Base-by-base conservation (phyloP, 2,113 vertebrate genomes). In the Leptodactylus fuscus region DNA sequence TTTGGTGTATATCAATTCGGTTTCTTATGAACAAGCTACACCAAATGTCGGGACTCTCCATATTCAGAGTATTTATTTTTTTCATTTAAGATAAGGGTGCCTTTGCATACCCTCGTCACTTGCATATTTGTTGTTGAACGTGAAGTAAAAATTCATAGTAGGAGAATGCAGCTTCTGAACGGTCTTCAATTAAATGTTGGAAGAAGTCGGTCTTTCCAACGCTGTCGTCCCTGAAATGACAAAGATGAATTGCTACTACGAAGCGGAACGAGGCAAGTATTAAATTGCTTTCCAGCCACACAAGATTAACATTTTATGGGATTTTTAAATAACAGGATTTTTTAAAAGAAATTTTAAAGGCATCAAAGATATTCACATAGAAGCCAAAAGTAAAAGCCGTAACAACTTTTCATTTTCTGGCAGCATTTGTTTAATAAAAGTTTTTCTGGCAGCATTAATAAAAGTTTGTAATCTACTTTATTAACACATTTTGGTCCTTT, bases 81-180 rank as follows among this genome's bases (percentile, higher is more conserved):
- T n/a, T n/a, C n/a, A n/a, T 48, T 75, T 16, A 27, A 29, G 49
- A 34, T 55, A 41, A 38, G 12, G 29, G 46, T 22, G 4, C 7
- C 29, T 5, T 11, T 20, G 16, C 36, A 41, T 6, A 60, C 34
- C 76, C 53, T 88, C 88, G 90, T 95, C 93, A 99, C 90, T 98
- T 97, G 92, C 95, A 96, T 90, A 96, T 91, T 87, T 98, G 97
- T 90, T 96, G 95, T 91, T 98, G 97, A 88, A 99, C 87, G 87
- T 99, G 96, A 91, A 97, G 94, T 91, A 99, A 93, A 90, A 99
- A 99, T 87, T 99, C 97, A 6, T 95, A 93, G 90, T 99, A 99
- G 24, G 98, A 99, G 51, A 96, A 95, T 2, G 95, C 95, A 1
- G 95, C 93, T 89, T 99, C 97, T 0, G 95, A 96, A 58, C 94